These are phyloP conservation scores for Catamblyrhynchus diadema DNA, from an alignment of 2,797 vertebrate species.

Conservation along the genomic window DNA sequence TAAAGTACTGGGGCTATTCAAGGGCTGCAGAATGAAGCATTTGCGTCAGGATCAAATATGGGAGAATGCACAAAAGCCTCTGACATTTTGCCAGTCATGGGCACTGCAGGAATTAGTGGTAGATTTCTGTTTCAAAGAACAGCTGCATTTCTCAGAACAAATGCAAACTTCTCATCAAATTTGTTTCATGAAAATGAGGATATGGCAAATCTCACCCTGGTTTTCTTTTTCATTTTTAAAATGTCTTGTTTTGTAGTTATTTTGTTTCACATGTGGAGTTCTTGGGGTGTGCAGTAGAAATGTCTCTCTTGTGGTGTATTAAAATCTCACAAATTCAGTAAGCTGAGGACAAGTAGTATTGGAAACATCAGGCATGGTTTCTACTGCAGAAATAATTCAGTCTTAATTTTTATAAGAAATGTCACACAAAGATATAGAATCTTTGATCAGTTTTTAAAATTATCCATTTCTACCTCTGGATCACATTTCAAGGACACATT, in stretches of 20 bases:
- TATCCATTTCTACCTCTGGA: not conserved
- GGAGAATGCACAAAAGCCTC: not conserved
- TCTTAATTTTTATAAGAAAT: not conserved
- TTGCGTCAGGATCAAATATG: not conserved
- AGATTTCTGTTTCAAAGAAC: not conserved
- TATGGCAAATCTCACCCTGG: not conserved
- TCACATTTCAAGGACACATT: not conserved
- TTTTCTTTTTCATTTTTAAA: not conserved
- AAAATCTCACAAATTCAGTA: not conserved
- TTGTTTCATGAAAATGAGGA: not conserved
- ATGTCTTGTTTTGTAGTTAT: not conserved
- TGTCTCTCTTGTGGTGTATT: not conserved
- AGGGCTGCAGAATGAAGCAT: not conserved
- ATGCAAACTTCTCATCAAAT: not conserved
- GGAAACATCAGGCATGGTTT: not conserved
- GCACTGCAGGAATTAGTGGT: not conserved
- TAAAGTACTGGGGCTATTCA: not conserved
- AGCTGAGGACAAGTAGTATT: not conserved
- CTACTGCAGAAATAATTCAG: not conserved
- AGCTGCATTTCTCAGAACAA: not conserved
- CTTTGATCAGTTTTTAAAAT: not conserved
- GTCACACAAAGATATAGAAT: not conserved
- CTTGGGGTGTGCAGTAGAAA: not conserved
- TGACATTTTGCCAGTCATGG: not conserved
- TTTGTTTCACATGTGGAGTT: not conserved